Evolutionary conservation across 2,113 vertebrate genomes (phyloP).

Genomic region (Lipophrys pholis): DNA sequence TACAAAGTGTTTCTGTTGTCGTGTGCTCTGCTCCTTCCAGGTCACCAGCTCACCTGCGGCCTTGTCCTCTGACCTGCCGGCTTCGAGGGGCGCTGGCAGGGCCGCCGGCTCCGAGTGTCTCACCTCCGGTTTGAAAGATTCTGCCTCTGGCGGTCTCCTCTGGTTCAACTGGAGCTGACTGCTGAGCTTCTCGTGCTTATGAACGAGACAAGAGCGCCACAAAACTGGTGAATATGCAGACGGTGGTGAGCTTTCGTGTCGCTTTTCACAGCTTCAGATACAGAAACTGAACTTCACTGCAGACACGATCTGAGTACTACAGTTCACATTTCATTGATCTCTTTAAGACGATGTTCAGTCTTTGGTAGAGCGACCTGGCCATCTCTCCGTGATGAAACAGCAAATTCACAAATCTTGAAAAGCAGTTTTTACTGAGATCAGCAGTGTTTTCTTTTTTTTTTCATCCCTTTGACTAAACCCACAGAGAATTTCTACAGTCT

Average conservation of each 20-base stretch:
- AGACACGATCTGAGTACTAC: constrained; percentile 8
- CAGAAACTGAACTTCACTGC: not conserved
- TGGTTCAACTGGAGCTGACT: constrained; percentile 91
- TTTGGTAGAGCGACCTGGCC: constrained; percentile 7
- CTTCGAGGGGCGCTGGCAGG: constrained; percentile 72
- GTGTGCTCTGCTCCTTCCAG: no score
- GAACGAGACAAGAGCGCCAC: not conserved
- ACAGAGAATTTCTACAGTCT: constrained; percentile 6
- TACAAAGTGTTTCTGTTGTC: no score
- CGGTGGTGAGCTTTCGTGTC: not conserved
- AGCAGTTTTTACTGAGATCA: constrained; percentile 28
- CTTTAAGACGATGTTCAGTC: constrained; percentile 4
- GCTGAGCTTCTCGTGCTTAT: constrained; percentile 96
- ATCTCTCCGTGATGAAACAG: constrained; percentile 35
- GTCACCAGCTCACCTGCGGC: constrained; percentile 79
- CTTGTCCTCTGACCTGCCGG: constrained; percentile 88
- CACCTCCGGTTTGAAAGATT: constrained; percentile 77
- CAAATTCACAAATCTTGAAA: constrained; percentile 24
- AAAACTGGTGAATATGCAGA: not conserved
- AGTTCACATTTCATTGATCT: constrained; percentile 2
- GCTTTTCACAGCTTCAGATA: not conserved
- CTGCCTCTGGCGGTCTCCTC: constrained; percentile 73
- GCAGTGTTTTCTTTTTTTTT: constrained; percentile 18
- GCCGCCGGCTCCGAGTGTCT: constrained; percentile 77
- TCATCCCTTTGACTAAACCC: constrained; percentile 12